These are phyloP conservation scores for Cataglyphis altisquamis DNA, from an alignment of 2,888 invertebrate species.

Conservation along the genomic window DNA sequence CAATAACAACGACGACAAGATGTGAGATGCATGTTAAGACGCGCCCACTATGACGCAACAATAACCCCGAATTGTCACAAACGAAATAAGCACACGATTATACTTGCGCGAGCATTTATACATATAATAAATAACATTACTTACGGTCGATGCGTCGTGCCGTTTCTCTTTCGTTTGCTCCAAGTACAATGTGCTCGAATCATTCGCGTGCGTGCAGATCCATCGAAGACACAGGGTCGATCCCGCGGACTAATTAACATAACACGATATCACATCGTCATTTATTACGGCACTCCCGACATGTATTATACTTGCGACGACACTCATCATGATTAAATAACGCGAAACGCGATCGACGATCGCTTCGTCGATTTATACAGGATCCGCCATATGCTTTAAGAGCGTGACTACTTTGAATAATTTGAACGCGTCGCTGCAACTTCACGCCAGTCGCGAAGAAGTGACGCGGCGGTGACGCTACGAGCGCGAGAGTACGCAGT, in stretches of 20 bases:
- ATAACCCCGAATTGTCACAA: not conserved
- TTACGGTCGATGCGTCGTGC: not conserved
- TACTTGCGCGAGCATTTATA: not conserved
- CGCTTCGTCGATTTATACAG: not conserved
- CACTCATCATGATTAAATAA: not conserved
- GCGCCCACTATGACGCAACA: not conserved
- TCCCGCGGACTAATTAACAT: not conserved
- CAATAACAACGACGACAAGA: not conserved
- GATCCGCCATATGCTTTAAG: not conserved
- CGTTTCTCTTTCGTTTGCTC: not conserved
- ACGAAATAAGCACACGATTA: conserved; percentile 29
- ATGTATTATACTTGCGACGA: not conserved
- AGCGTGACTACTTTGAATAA: too few species aligned
- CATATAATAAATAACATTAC: conserved; percentile 10
- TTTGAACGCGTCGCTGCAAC: not conserved
- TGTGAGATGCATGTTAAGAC: not conserved
- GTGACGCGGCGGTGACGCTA: not conserved
- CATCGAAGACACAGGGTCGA: not conserved
- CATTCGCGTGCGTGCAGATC: not conserved
- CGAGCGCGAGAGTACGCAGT: not conserved
- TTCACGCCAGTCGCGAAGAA: not conserved
- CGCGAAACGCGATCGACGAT: not conserved
- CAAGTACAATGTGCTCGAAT: not conserved
- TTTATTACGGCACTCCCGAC: not conserved
- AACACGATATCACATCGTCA: not conserved